Evolutionary conservation across 1,140 invertebrate species (phyloP).

Genomic region (Drosophila eugracilis): DNA sequence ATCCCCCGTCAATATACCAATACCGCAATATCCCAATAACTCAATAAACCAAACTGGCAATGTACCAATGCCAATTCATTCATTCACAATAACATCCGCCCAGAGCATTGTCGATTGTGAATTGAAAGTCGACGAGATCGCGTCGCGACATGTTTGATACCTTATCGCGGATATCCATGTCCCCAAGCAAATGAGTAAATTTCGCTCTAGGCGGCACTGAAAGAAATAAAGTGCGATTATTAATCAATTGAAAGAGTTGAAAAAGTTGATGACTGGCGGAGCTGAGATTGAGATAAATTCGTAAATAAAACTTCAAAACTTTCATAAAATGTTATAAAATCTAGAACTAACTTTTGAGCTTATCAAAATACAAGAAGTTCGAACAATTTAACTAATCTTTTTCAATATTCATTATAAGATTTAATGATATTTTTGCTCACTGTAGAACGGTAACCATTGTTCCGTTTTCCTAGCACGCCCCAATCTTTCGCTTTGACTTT

Average conservation of each 20-base stretch:
- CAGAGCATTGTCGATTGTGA: constrained; percentile 26
- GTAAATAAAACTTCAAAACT: too few species aligned
- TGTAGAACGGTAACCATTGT: constrained; percentile 47
- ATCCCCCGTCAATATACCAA: constrained; percentile 18
- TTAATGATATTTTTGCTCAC: constrained; percentile 1
- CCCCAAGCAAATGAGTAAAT: constrained; percentile 16
- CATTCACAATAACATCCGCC: constrained; percentile 54
- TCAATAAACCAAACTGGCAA: constrained; percentile 24
- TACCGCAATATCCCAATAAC: constrained; percentile 21
- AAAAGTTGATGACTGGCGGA: too few species aligned
- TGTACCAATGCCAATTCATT: constrained; percentile 48
- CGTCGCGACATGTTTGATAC: constrained; percentile 48
- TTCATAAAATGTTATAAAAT: too few species aligned
- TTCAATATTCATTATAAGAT: not conserved
- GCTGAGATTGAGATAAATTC: too few species aligned
- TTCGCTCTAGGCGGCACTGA: constrained; percentile 35
- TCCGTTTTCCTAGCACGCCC: constrained; percentile 48
- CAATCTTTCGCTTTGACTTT: constrained; percentile 35
- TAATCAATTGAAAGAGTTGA: too few species aligned
- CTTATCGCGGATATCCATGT: constrained; percentile 36
- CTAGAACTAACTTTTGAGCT: too few species aligned
- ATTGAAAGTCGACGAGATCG: constrained; percentile 48
- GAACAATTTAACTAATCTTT: not conserved
- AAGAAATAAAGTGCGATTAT: not conserved
- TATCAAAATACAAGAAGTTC: not conserved